These are phyloP conservation scores for Diadema setosum DNA, from an alignment of 35 echinoderm and acorn worm genomes.

Conservation along the genomic window DNA sequence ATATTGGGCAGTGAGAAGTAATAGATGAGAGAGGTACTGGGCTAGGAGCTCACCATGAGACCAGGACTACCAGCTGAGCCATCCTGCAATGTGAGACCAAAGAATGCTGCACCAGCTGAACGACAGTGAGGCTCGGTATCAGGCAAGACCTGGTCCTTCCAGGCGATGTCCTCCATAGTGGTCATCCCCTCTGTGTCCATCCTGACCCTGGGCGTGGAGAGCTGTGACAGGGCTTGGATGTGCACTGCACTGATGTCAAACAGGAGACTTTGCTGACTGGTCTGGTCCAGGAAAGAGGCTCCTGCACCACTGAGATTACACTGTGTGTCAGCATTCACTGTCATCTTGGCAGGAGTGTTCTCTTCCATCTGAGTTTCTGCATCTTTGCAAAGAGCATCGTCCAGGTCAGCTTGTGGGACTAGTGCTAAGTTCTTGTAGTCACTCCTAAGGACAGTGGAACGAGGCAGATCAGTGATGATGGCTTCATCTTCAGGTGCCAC, in stretches of 20 bases:
- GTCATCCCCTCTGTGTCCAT: neutral
- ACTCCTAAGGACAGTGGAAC: neutral
- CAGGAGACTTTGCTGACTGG: neutral
- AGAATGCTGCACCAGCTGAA: slow-evolving; percentile 1
- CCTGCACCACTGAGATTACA: neutral
- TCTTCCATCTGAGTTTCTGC: neutral
- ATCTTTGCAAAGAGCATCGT: neutral
- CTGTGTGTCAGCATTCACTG: neutral
- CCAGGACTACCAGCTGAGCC: neutral
- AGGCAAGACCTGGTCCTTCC: neutral
- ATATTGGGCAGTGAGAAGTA: too few relatives aligned
- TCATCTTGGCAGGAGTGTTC: neutral
- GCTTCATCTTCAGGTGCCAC: slow-evolving; percentile 22
- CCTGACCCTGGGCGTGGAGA: neutral
- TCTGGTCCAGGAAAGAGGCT: neutral
- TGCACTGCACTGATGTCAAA: neutral
- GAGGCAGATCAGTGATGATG: neutral
- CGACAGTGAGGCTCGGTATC: neutral
- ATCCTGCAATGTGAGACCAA: neutral
- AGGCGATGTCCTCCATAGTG: neutral
- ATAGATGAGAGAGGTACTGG: too few relatives aligned
- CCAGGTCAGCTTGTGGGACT: neutral
- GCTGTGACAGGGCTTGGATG: neutral
- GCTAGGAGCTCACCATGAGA: neutral
- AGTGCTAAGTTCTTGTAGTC: neutral